Evolutionary conservation across 2,797 vertebrate genomes (phyloP), one percentile per base, ranked within the genome.

Genomic region (Phrynocephalus guinanensis): DNA sequence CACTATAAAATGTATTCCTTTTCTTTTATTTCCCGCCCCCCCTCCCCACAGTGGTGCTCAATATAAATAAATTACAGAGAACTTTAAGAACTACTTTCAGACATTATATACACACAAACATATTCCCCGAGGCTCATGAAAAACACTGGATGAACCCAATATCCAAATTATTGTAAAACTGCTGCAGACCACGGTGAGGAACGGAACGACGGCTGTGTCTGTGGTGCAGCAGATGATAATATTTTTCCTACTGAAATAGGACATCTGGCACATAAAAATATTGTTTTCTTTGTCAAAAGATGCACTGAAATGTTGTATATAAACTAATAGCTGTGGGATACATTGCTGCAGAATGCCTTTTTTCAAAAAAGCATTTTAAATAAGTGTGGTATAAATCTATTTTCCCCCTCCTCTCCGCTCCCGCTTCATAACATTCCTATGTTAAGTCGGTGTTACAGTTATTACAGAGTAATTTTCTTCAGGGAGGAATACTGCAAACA

Each of bases 371-470:
- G 56, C 50, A 30, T 67, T 90, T 86, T 91, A 82, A 73, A 86
- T n/a, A 90, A 93, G 91, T 77, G 18, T 67, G 9, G 6, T 87
- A 82, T 85, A 82, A 88, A 50, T 90, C 6, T 52, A 87, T 38
- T 81, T 85, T 60, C 26, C 5, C 26, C 85, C 38, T 44, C 38
- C 38, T 44, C 38, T 44, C 38, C 38, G 38, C 38, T 44, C 38
- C 92, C 89, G 89, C 93, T 95, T 93, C 93, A 90, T 86, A 95
- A 90, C 67, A 93, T 88, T 93, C 91, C 88, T 91, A 85, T 82
- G 85, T 92, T 95, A 95, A 95, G 93, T 95, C 95, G 93, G 87
- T 90, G 90, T 94, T 95, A 83, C 79, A 90, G 68, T 93, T 94
- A 91, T 86, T 93, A 90, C 84, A 93, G 84, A 87, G 85, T 86